These are phyloP conservation scores for Microctonus hyperodae DNA, from an alignment of 2,888 invertebrate genomes.

Conservation along the genomic window DNA sequence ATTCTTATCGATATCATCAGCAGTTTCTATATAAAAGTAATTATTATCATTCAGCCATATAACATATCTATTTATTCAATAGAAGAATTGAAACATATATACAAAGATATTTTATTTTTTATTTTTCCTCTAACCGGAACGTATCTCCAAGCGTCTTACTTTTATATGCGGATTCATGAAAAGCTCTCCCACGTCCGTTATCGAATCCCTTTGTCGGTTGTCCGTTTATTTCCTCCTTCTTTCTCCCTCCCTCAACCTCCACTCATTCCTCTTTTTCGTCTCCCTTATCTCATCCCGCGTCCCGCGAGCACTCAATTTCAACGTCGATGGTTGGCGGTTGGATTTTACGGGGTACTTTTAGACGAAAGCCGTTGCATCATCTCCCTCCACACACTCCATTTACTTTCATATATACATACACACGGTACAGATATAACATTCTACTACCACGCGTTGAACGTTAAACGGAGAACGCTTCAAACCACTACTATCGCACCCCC, in stretches of 20 bases:
- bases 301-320: constrained; percentile 30
- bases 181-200: constrained; percentile 25
- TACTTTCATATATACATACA: no score
- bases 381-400: constrained; percentile 14
- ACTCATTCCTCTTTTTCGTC: not conserved
- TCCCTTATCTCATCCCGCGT: constrained; percentile 25
- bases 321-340: constrained; percentile 28
- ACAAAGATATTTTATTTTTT: not conserved
- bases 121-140: not conserved
- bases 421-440: constrained; percentile 5
- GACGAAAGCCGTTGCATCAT: constrained; percentile 31
- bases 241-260: not conserved
- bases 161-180: constrained; percentile 24
- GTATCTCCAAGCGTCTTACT: not conserved
- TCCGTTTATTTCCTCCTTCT: constrained; percentile 22
- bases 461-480: not conserved
- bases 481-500: not conserved
- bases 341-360: constrained; percentile 33
- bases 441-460: constrained; percentile 4
- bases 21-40: constrained; percentile 7
- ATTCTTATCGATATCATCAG: not conserved
- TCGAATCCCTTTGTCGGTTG: constrained; percentile 34
- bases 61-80: not conserved
- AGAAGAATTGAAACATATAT: not conserved
- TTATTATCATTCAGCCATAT: not conserved